Base-by-base conservation (phyloP, 2,113 vertebrate genomes). In the Tachycineta bicolor region DNA sequence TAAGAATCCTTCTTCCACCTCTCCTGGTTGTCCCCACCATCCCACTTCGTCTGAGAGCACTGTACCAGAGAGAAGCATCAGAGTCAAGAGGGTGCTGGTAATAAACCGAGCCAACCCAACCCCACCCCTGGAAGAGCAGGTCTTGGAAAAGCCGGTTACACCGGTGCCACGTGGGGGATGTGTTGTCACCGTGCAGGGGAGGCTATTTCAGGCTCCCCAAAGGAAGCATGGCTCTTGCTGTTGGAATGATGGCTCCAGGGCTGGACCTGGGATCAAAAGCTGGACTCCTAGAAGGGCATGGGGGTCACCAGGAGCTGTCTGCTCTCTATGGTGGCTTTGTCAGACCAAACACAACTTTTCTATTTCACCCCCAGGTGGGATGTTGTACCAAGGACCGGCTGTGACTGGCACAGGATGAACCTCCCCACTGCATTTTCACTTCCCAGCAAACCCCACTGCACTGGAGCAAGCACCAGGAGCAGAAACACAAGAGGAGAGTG, bases 71-170 rank as follows among this genome's bases (percentile, higher is more conserved):
- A 73, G 62, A 89, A 58, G 33, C 39, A 44, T 2, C 1, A 0
- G 75, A 90, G 71, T 56, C 60, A 81, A 52, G 84, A 87, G 29
- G 64, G 84, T 91, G 56, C 84, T 60, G 65, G 65, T 11, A 67
- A 93, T 12, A 83, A 92, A 78, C 33, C 0, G 2, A 81, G 79
- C 62, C 58, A 83, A 34, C 12, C 55, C 87, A 65, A 77, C 89
- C 81, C 74, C 92, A 89, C 73, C 92, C 90, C 65, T 93, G 95
- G 87, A 55, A 49, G 3, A 56, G 84, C 91, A 90, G 84, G 68
- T 73, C 76, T 96, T 43, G 89, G 93, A 87, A 95, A 49, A 95
- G 81, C 96, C 52, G 84, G 93, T 96, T 96, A 29, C n/a, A 12
- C 89, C 11, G 0, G 89, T 12, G 8, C 63, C 15, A 4, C 5